Evolutionary conservation across 1,140 invertebrate genomes (phyloP), one percentile per base, ranked within the genome.

Genomic region (Hycleus cichorii): DNA sequence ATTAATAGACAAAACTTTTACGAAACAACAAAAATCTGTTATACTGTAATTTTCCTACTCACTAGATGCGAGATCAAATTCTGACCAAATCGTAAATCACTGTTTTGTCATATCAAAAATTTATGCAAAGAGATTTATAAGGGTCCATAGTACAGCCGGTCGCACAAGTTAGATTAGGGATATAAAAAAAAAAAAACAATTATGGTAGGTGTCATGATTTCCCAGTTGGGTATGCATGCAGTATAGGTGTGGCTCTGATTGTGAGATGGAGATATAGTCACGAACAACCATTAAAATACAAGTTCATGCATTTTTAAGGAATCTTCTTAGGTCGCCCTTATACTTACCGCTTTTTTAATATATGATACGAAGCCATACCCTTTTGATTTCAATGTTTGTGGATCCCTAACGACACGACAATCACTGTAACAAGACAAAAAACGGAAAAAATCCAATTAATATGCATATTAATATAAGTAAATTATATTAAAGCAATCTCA

Each of bases 331-430:
- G 5, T 42, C 5, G 5, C 3, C 40, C 9, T 42, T 42, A n/a
- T n/a, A 71, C 72, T 70, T 65, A 74, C 72, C 70, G 91, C 88
- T 80, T 97, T 97, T 77, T 98, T 98, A 11, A 98, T 93, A 78
- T 98, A 99, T 25, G 96, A 98, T 4, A 99, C 95, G 77, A 99
- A 99, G 27, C 97, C 97, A 80, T 99, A 99, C 54, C 97, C 97
- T 80, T 98, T 99, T 63, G 95, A 98, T 81, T 98, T 98, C 70
- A 96, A 83, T 48, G 97, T 98, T 77, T 97, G 93, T 52, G 95
- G 93, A 80, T 99, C 97, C 68, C 95, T 83, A 25, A 99, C 97
- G 73, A 99, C 97, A 75, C 97, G 86, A 77, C 95, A 98, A 75
- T 99, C 97, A 57, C 72, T 74, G 67, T 4, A 72, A 73, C 46